These are phyloP conservation scores for Microctonus hyperodae DNA, from an alignment of 2,888 invertebrate genomes.

Conservation along the genomic window DNA sequence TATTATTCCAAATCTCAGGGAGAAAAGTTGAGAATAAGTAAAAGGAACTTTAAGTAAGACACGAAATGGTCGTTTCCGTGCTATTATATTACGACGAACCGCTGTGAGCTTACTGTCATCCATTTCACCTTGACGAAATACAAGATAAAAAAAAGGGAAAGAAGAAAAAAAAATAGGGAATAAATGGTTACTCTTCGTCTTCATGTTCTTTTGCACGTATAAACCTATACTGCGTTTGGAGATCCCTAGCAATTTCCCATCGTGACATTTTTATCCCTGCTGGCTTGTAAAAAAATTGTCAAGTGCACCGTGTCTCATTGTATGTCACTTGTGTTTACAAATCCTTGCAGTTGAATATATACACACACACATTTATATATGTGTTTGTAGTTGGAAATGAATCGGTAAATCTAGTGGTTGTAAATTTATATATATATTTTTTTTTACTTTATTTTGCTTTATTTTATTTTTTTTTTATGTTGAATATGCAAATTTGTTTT, in stretches of 20 bases:
- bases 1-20: slow-evolving; percentile 34
- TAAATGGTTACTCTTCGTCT: background rate
- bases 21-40: slow-evolving; percentile 1
- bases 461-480: background rate
- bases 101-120: background rate
- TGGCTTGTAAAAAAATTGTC: background rate
- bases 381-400: no score
- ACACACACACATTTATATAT: background rate
- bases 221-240: background rate
- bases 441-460: no score
- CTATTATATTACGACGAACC: slow-evolving; percentile 27
- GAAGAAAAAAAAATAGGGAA: background rate
- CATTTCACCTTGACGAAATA: slow-evolving; percentile 5
- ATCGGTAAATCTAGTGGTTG: no score
- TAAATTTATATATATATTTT: no score
- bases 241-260: background rate
- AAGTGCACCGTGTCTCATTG: background rate
- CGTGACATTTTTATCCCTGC: background rate
- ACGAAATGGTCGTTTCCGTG: slow-evolving; percentile 12
- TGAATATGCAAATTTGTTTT: background rate
- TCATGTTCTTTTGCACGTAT: background rate
- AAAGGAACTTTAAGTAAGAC: slow-evolving; percentile 11
- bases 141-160: background rate
- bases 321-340: background rate
- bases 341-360: background rate